phyloP scores from a whole-genome alignment of 2,888 invertebrate genomes.

The Agrochola litura region DNA sequence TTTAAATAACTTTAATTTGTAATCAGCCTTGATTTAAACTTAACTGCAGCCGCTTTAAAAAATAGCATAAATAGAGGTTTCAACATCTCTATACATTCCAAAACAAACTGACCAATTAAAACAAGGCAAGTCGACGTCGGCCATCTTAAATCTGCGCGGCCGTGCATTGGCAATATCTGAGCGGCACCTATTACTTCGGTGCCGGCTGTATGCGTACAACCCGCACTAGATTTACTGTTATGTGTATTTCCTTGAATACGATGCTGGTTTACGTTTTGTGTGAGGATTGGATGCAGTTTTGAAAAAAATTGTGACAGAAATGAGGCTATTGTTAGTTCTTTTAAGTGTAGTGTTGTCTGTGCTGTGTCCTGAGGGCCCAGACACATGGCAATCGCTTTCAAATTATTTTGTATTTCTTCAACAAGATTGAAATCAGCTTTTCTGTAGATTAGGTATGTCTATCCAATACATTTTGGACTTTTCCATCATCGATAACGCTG shows the following conservation, averaged over 20 bases:
- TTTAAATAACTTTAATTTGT: not conserved
- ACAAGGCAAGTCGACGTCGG: constrained; percentile 88
- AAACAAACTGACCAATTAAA: constrained; percentile 85
- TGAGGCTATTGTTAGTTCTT: not conserved
- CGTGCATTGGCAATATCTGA: constrained; percentile 89
- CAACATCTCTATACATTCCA: constrained; percentile 71
- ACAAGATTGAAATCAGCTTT: not conserved
- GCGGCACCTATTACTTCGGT: constrained; percentile 81
- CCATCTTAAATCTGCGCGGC: constrained; percentile 89
- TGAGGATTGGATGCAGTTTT: constrained; percentile 39
- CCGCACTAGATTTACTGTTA: constrained; percentile 75
- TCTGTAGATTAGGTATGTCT: not conserved
- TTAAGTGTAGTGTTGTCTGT: too few relatives aligned
- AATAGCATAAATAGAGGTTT: constrained; percentile 35
- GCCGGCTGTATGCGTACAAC: constrained; percentile 69
- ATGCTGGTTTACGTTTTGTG: constrained; percentile 58
- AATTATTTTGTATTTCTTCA: not conserved
- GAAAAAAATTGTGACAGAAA: constrained; percentile 46
- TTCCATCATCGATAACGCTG: not conserved
- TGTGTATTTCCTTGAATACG: constrained; percentile 58
- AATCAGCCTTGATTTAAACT: not conserved
- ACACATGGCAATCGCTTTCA: too few relatives aligned
- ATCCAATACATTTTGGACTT: not conserved
- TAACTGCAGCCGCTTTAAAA: not conserved
- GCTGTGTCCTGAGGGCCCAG: too few relatives aligned